Base-by-base conservation (phyloP, 2,797 vertebrate species). In the Propithecus deckenii region DNA sequence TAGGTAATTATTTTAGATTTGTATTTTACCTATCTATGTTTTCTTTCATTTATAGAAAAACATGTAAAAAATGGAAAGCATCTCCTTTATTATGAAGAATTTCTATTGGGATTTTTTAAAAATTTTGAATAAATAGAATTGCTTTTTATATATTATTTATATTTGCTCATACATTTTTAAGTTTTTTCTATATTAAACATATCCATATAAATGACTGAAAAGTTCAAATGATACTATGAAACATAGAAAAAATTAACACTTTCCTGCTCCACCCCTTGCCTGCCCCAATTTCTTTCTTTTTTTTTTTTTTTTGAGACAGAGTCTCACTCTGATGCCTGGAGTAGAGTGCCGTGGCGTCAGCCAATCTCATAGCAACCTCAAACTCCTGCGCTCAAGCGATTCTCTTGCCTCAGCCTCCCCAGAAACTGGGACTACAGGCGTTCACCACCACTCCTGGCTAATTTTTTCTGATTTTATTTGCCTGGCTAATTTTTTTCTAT, bases 1-100 rank as follows among this genome's bases (percentile, higher is more conserved):
- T 89, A 17, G 6, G 32, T 38, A 67, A 46, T 91, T 89, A 41
- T 91, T 91, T 91, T 83, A 75, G 13, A 5, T 91, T 74, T 89
- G n/a, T 41, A 38, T 72, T 71, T 85, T 59, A 85, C 38, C 38
- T 35, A 61, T 63, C n/a, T 35, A 61, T 63, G 52, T n/a, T 83
- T 83, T 50, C 8, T 72, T 89, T 8, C 8, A 63, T 63, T 84
- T 89, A 48, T 78, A 61, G 41, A 80, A 87, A 75, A 78, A 85
- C 2, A 32, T 32, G 46, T 38, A 75, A 30, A 75, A 75, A 75
- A 75, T 35, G 17, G 38, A 75, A 7, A 87, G 15, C 57, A 20
- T 71, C 11, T 76, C 5, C 18, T 5, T 46, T 80, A 52, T 28
- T 93, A 74, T 7, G 20, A 88, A 63, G 0, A 90, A 43, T 35